These are phyloP conservation scores for Stenopsyche tienmushanensis DNA, from an alignment of 1,140 invertebrate species.

Conservation along the genomic window DNA sequence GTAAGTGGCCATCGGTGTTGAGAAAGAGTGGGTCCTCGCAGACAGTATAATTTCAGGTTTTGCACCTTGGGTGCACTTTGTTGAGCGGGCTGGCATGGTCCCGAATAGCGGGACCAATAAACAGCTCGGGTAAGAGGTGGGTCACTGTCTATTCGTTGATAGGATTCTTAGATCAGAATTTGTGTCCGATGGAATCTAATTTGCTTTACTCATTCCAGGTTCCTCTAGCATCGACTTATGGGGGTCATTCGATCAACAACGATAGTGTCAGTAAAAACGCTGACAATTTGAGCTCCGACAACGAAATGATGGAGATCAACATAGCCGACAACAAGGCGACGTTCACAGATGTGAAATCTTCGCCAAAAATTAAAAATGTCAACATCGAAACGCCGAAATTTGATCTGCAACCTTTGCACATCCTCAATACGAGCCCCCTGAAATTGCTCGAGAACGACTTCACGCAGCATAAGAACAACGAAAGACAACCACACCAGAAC, in stretches of 20 bases:
- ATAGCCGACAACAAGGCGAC: conserved; percentile 28
- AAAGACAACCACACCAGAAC: not conserved
- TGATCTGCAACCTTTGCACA: not conserved
- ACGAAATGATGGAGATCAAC: conserved; percentile 38
- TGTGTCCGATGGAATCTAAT: not conserved
- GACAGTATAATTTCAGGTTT: too few species aligned
- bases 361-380: not conserved
- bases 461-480: not conserved
- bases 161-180: too few species aligned
- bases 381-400: not conserved
- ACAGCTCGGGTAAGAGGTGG: too few species aligned
- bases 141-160: too few species aligned
- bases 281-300: conserved; percentile 32
- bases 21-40: too few species aligned
- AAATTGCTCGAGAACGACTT: not conserved
- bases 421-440: not conserved
- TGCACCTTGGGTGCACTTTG: too few species aligned
- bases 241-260: not conserved
- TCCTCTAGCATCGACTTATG: conserved; percentile 31
- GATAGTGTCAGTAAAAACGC: conserved; percentile 26
- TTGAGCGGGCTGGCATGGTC: too few species aligned
- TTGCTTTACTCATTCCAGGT: conserved; percentile 26
- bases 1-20: too few species aligned
- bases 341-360: not conserved
- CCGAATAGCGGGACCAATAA: too few species aligned